A percentile compares a stretch with the other conserved stretches of the same genome.
phyloP scores from a whole-genome alignment of 2,888 invertebrate genomes.

The Drosophila peninsularis region DNA sequence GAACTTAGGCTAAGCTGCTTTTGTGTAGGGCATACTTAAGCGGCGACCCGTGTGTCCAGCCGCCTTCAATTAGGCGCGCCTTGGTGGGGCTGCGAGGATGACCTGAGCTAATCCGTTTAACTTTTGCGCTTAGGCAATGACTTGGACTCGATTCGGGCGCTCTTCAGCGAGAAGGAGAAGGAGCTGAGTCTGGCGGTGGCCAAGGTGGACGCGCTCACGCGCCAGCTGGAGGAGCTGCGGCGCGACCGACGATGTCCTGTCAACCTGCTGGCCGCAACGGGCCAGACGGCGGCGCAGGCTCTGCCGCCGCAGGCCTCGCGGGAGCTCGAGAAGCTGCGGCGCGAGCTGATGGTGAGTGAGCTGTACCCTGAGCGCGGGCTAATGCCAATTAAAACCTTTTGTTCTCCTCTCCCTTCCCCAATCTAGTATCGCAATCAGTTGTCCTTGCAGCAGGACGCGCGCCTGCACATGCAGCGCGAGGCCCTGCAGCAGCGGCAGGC shows the following conservation, averaged over 20 bases:
- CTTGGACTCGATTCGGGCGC: conserved; percentile 96
- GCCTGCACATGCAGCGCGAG: conserved; percentile 94
- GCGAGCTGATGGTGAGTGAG: conserved; percentile 93
- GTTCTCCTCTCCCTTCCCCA: neutral
- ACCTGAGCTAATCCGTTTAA: conserved; percentile 46
- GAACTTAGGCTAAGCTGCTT: neutral
- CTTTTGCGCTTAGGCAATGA: conserved; percentile 90
- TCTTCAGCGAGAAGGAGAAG: conserved; percentile 99
- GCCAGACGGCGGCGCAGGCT: conserved; percentile 84
- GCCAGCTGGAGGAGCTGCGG: conserved; percentile 96
- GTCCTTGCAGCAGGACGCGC: conserved; percentile 96
- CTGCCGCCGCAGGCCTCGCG: conserved; percentile 90
- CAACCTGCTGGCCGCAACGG: conserved; percentile 80
- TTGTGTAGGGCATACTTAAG: conserved; percentile 11
- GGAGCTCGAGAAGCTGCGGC: conserved; percentile 95
- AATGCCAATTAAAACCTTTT: conserved; percentile 9
- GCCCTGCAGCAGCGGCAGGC: conserved; percentile 94
- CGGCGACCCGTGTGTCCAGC: conserved; percentile 3
- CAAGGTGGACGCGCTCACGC: conserved; percentile 97
- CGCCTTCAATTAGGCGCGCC: conserved; percentile 26
- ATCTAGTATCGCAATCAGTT: conserved; percentile 97
- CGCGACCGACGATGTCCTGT: conserved; percentile 88
- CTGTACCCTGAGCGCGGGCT: neutral
- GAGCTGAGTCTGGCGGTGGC: conserved; percentile 98
- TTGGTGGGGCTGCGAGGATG: neutral